Base-by-base conservation (phyloP, 2,888 invertebrate species). In the Apotomis capreana region DNA sequence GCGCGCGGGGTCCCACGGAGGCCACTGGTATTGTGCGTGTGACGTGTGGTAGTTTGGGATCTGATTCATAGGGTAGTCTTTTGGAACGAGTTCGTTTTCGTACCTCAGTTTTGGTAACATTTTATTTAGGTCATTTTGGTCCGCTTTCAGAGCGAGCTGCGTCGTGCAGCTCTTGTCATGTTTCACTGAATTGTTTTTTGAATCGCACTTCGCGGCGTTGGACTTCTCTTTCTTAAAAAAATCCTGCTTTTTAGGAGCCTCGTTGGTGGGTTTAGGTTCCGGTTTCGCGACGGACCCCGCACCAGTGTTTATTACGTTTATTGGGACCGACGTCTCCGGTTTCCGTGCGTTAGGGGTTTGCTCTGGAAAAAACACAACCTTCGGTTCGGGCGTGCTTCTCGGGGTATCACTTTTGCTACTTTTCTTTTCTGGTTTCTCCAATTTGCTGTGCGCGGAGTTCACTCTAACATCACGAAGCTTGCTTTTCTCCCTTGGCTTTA, bases 21-120 rank as follows among this genome's bases (percentile, higher is more conserved):
- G 95, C 94, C 95, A 95, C 78, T 94, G 94, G 78, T 95, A 95
- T 80, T 95, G 95, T 0, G 93, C 87, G 75, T 94, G 94, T 0
- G 94, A 93, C 61, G 95, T 94, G 80, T 95, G 95, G 80, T 95
- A 96, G 80, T 95, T 96, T 1, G 95, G 95, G 65, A 95, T 94
- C 78, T 95, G 95, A 86, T 95, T 95, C 86, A 94, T 94, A 1
- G 94, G 85, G 78, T 95, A 95, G 78, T 95, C 95, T 80, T 94
- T 94, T 0, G 94, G 93, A 13, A 94, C 87, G 44, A 94, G 78
- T 73, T 94, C 94, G 75, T 94, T 94, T 76, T 94, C 94, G 71
- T 93, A 93, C 75, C 94, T 94, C 65, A 93, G 89, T 78, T 93
- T 93, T 0, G 94, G 88, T 74, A 92, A 74, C 84, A 94, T 91